Evolutionary conservation across 2,797 vertebrate genomes (phyloP).

Genomic region (Coregonus suidteri): DNA sequence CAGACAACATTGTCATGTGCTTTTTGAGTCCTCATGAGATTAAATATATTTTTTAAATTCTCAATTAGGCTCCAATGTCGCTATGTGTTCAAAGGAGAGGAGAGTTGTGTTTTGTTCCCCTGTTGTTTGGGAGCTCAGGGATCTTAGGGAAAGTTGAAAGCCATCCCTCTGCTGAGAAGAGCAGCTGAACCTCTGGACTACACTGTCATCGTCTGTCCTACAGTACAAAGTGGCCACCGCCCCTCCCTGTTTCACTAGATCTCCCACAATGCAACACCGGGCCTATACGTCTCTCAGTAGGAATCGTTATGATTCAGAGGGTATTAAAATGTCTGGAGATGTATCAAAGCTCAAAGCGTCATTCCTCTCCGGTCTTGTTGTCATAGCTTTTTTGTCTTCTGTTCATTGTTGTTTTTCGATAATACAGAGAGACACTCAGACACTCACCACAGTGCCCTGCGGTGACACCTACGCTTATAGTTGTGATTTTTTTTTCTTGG

Average conservation of each 20-base stretch:
- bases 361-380: constrained; percentile 45
- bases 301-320: constrained; percentile 8
- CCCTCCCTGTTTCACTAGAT: constrained; percentile 22
- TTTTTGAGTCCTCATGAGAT: constrained; percentile 47
- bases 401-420: constrained; percentile 34
- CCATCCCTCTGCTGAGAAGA: constrained; percentile 71
- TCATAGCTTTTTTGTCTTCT: constrained; percentile 34
- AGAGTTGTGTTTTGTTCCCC: constrained; percentile 60
- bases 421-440: constrained; percentile 38
- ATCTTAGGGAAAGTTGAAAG: constrained; percentile 59
- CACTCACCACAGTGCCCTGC: constrained; percentile 38
- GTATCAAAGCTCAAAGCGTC: constrained; percentile 53
- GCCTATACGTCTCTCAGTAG: constrained; percentile 39
- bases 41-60: constrained; percentile 52
- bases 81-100: constrained; percentile 61
- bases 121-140: constrained; percentile 59
- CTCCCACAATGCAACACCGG: constrained; percentile 39
- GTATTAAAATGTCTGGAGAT: constrained; percentile 58
- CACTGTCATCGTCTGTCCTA: constrained; percentile 52
- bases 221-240: constrained; percentile 43
- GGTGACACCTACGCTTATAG: constrained; percentile 56
- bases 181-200: constrained; percentile 72
- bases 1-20: constrained; percentile 57
- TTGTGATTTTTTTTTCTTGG: constrained; percentile 61
- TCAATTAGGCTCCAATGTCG: constrained; percentile 57